Evolutionary conservation across 2,113 vertebrate species (phyloP), one percentile per base, ranked within the genome.

Genomic region (Bubo bubo): DNA sequence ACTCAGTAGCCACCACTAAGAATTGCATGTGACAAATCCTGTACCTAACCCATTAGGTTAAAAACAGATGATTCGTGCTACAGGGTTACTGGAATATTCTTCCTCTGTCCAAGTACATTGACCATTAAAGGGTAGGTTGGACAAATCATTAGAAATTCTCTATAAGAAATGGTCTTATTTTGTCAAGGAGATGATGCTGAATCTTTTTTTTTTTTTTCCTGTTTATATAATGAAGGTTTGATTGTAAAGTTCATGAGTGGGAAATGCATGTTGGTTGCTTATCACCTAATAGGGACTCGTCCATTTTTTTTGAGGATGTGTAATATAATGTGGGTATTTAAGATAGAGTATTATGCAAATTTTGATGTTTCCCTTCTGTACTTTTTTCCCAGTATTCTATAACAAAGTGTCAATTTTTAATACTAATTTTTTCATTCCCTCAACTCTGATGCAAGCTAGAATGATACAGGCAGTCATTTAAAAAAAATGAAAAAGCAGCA

Each of bases 351-450:
- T 82, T 55, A 37, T 41, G 24, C 37, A 24, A 17, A 27, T 64
- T 83, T 52, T 45, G 35, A 4, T 64, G 28, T 58, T 86, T 56
- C 8, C 12, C 4, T 66, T 64, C 34, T 41, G 12, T 52, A 20
- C 7, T 19, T 79, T 11, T 0, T 0, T 1, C 37, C 28, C 16
- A 32, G 1, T 76, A 10, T 43, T 80, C 19, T 73, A 1, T 68
- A 90, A 32, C 1, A 18, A 91, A 74, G 2, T 22, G 11, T 59
- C 45, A 66, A 35, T 58, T 79, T 62, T 66, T 34, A 58, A 8
- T 27, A 35, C 11, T 68, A 1, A 1, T 19, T 68, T 62, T 68
- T 82, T 79, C 10, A 19, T 89, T 71, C 39, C 13, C 2, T 90
- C 5, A 37, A 4, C 13, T 82, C 17, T 82, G 39, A n/a, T 79